A percentile compares a stretch with the other conserved stretches of the same genome.
These are phyloP conservation scores for Oscheius sp. DNA, from an alignment of 2,888 invertebrate genomes.

Conservation along the genomic window DNA sequence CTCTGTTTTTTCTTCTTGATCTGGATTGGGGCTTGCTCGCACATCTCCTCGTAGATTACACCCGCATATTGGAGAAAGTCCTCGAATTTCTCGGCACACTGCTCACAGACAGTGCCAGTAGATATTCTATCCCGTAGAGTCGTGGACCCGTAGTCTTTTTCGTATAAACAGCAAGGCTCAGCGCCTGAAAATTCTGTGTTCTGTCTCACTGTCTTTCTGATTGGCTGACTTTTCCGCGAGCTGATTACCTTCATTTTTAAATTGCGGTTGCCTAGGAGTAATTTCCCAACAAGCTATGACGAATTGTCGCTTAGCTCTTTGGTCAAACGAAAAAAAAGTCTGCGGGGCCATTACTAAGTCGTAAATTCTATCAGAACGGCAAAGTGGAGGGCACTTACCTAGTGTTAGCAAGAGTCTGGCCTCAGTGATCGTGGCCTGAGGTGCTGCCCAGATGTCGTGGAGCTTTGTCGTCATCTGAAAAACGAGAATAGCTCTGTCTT, in stretches of 20 bases:
- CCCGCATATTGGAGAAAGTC: conserved; percentile 62
- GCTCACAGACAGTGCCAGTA: conserved; percentile 61
- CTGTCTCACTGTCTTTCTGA: too few species aligned
- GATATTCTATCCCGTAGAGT: conserved; percentile 61
- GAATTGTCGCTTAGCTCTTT: neutral
- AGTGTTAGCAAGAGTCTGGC: conserved; percentile 62
- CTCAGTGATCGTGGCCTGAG: conserved; percentile 66
- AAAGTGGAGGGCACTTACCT: conserved; percentile 37
- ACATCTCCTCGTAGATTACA: conserved; percentile 67
- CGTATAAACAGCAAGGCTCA: conserved; percentile 61
- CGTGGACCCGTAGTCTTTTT: conserved; percentile 60
- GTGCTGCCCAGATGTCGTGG: conserved; percentile 61
- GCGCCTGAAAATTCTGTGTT: conserved; percentile 39
- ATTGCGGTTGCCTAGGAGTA: too few species aligned
- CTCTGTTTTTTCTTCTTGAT: conserved; percentile 37
- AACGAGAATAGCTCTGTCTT: neutral
- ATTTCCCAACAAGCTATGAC: too few species aligned
- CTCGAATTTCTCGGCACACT: conserved; percentile 58
- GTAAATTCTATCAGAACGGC: too few species aligned
- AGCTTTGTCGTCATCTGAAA: conserved; percentile 63
- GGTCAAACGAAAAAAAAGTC: neutral
- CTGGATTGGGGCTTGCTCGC: conserved; percentile 41
- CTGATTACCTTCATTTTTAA: too few species aligned
- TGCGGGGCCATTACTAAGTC: neutral
- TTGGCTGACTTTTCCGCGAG: too few species aligned